Evolutionary conservation across 2,113 vertebrate species (phyloP).

Genomic region (Lampris incognitus): DNA sequence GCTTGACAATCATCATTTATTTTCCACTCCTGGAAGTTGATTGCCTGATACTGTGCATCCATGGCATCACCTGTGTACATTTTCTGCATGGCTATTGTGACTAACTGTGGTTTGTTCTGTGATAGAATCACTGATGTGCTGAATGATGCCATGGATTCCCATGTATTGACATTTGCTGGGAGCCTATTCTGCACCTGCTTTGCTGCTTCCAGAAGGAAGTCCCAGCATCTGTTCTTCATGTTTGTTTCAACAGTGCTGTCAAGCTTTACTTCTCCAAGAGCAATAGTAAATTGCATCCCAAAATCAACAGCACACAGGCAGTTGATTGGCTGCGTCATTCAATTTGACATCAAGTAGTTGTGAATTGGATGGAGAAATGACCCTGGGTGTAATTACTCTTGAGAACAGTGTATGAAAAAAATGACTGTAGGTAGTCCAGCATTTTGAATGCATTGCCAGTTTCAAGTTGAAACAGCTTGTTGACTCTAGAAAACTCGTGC

Average conservation of each 20-base stretch:
- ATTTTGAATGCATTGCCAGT: constrained; percentile 2
- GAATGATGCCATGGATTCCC: constrained; percentile 16
- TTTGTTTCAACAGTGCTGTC: not conserved
- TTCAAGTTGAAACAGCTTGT: constrained; percentile 4
- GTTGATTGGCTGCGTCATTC: not conserved
- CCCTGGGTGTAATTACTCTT: constrained; percentile 2
- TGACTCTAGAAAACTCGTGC: constrained; percentile 5
- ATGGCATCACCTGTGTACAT: constrained; percentile 12
- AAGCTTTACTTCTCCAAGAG: no score
- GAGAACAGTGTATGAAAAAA: constrained; percentile 4
- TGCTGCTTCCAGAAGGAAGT: constrained; percentile 26
- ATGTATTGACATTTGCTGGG: constrained; percentile 23
- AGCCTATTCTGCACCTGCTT: constrained; percentile 24
- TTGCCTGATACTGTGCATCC: constrained; percentile 17
- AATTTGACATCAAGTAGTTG: not conserved
- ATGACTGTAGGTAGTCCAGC: constrained; percentile 21
- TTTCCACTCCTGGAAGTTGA: constrained; percentile 8
- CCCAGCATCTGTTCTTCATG: constrained; percentile 22
- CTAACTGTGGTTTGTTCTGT: constrained; percentile 6
- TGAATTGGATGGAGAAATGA: not conserved
- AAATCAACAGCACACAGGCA: not conserved
- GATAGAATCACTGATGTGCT: constrained; percentile 20
- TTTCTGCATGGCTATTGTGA: constrained; percentile 12
- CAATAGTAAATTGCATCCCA: not conserved
- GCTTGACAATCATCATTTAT: constrained; percentile 15